These are phyloP conservation scores for Zeugodacus cucurbitae DNA, from an alignment of 1,140 invertebrate species.

Conservation along the genomic window DNA sequence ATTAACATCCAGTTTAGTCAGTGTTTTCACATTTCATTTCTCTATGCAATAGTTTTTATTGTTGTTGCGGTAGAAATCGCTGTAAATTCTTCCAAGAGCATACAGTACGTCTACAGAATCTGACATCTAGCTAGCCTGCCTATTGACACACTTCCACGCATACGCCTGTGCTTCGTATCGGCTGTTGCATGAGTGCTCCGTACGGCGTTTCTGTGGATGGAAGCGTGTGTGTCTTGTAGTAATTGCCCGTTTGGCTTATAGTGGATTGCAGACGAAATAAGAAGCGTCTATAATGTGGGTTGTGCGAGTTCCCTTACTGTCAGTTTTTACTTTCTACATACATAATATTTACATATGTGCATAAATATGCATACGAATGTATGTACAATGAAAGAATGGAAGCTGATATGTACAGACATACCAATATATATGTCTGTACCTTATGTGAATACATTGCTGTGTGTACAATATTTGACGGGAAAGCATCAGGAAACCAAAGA, in stretches of 20 bases:
- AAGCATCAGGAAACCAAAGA: no score
- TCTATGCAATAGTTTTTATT: not conserved
- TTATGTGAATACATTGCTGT: no score
- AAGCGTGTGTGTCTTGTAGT: not conserved
- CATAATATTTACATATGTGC: not conserved
- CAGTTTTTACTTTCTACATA: constrained; percentile 14
- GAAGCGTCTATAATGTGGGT: constrained; percentile 20
- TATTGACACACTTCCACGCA: not conserved
- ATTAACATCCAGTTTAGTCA: not conserved
- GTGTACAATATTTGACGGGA: no score
- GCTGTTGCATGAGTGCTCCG: not conserved
- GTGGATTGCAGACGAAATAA: constrained; percentile 9
- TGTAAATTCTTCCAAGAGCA: not conserved
- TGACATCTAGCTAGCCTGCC: no score
- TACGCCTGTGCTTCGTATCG: not conserved
- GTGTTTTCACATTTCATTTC: not conserved
- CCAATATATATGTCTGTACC: not conserved
- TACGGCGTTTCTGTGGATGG: not conserved
- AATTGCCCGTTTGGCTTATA: not conserved
- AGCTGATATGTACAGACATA: not conserved
- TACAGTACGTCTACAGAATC: not conserved
- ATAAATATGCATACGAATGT: not conserved
- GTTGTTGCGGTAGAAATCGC: constrained; percentile 12
- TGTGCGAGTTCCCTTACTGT: constrained; percentile 3
- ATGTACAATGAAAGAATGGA: not conserved